Evolutionary conservation across 1,140 invertebrate species (phyloP), one percentile per base, ranked within the genome.

Genomic region (Hycleus phaleratus): DNA sequence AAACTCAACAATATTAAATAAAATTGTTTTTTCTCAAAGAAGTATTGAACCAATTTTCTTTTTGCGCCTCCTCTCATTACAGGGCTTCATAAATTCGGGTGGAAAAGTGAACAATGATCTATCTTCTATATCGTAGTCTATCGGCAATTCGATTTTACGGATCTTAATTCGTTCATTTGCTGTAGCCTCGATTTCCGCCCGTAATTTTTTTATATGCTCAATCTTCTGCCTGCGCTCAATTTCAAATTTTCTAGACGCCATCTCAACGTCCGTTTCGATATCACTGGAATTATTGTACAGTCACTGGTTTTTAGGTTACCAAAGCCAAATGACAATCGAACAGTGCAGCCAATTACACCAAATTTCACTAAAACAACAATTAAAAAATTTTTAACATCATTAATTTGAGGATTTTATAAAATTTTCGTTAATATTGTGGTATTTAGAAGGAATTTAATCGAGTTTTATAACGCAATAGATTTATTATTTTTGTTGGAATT

Each of bases 41-140:
- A 3, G 4, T 5, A 32, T 32, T 32, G 4, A 32, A 32, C 32
- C 32, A 32, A 32, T 32, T 32, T 68, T 68, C 58, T 66, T 71
- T 2, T 61, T 62, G 58, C 72, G 72, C 49, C 66, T 70, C 8
- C 69, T 64, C 65, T 73, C 64, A 11, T 62, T 64, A 9, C 69
- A 70, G 4, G 71, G 70, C 64, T 75, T 75, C 9, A 79, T 60
- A 46, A 80, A 67, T 68, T 81, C 77, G 60, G 78, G 74, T 1
- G 79, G 78, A 43, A 80, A 59, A 7, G 75, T 76, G 71, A 78
- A 81, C 50, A 80, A 59, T 3, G 78, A 76, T 45, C 74, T 72
- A 38, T 75, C 75, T 56, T 73, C 66, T 38, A 78, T 74, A 68
- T 78, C 76, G 61, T 78, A 79, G 67, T 79, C 77, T 10, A 76